Percentiles rank a stretch among this genome's conserved stretches.
Evolutionary conservation across 1,140 invertebrate genomes (phyloP).

Genomic region (Panagrolaimus sp.): DNA sequence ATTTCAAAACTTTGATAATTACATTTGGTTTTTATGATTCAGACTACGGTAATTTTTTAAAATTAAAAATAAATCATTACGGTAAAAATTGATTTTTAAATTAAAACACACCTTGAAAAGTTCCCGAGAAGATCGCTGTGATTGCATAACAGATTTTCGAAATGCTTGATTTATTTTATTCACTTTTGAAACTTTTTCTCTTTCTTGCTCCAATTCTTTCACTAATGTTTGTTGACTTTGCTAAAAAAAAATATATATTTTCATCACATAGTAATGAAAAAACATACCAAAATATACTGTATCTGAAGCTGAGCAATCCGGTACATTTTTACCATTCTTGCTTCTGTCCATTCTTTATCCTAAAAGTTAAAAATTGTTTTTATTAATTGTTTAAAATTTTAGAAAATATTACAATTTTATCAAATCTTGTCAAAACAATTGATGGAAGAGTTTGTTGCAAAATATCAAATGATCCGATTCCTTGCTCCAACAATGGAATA

Average conservation of each 20-base stretch:
- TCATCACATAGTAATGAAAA: background rate
- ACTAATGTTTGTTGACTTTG: conserved; percentile 14
- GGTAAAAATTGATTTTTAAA: background rate
- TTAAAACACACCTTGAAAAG: conserved; percentile 7
- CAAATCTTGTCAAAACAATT: conserved; percentile 21
- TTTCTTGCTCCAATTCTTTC: conserved; percentile 7
- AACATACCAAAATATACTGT: background rate
- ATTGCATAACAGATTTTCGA: conserved; percentile 10
- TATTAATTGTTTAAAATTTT: background rate
- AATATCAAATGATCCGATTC: conserved; percentile 27
- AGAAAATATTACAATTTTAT: conserved; percentile 15
- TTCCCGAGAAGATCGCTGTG: background rate
- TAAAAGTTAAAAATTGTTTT: background rate
- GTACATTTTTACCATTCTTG: conserved; percentile 2
- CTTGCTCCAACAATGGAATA: conserved; percentile 27
- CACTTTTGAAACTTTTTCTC: conserved; percentile 2
- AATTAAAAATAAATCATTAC: no score
- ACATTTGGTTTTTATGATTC: no score
- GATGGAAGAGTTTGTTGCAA: conserved; percentile 25
- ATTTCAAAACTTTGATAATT: no score
- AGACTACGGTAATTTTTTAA: no score
- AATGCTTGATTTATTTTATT: conserved; percentile 12
- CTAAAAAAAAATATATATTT: background rate
- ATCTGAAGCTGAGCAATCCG: conserved; percentile 11
- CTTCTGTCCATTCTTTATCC: conserved; percentile 17